Evolutionary conservation across 2,888 invertebrate genomes (phyloP).

Genomic region (Mythimna loreyi): DNA sequence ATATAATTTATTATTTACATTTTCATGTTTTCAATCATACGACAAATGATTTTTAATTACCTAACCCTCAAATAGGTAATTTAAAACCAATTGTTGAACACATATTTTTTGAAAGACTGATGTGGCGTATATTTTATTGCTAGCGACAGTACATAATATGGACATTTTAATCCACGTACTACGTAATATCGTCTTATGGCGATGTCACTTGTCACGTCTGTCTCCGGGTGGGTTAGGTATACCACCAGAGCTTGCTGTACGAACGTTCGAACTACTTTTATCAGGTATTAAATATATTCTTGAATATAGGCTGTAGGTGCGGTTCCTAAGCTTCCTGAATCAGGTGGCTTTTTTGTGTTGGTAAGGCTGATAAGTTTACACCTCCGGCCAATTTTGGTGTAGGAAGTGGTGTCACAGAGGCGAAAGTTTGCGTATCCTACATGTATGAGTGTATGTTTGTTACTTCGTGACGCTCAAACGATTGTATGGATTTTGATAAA

Average conservation of each 20-base stretch:
- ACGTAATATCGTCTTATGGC: conserved; percentile 57
- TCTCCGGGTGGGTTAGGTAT: conserved; percentile 50
- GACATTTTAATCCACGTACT: conserved; percentile 47
- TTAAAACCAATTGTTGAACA: too few species aligned
- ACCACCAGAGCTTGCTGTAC: conserved; percentile 24
- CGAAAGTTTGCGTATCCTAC: too few species aligned
- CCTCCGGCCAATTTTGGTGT: conserved; percentile 25
- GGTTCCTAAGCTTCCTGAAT: conserved; percentile 40
- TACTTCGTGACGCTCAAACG: too few species aligned
- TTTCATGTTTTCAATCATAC: too few species aligned
- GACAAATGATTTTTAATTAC: too few species aligned
- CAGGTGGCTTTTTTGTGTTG: conserved; percentile 25
- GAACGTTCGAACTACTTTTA: conserved; percentile 53
- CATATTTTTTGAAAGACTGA: too few species aligned
- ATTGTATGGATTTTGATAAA: too few species aligned
- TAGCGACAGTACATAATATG: not conserved
- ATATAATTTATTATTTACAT: too few species aligned
- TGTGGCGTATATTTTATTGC: too few species aligned
- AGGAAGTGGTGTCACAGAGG: conserved; percentile 23
- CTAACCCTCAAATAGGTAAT: too few species aligned
- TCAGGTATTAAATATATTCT: conserved; percentile 7
- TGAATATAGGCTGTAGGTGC: conserved; percentile 17
- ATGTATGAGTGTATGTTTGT: too few species aligned
- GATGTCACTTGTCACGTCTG: conserved; percentile 64
- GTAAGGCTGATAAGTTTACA: conserved; percentile 26